phyloP scores from a whole-genome alignment of 2,888 invertebrate genomes.

The Perizoma affinitatum region DNA sequence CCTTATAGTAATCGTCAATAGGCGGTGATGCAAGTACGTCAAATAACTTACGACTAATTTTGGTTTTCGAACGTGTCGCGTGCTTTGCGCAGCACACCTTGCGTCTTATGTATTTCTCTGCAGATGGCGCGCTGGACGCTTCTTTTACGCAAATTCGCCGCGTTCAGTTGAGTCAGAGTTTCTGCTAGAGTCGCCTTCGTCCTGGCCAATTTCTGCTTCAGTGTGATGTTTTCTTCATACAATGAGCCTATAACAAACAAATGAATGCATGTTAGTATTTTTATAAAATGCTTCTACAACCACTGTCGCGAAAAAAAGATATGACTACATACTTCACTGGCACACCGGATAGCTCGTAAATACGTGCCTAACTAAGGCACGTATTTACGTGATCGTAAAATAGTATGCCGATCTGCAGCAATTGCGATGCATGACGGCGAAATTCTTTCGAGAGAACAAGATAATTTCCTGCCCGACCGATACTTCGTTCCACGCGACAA shows the following conservation, averaged over 20 bases:
- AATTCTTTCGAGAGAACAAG: too few species aligned
- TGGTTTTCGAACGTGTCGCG: conserved; percentile 88
- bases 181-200: conserved; percentile 90
- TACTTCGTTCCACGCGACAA: too few species aligned
- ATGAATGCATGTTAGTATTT: background rate
- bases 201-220: conserved; percentile 88
- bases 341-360: too few species aligned
- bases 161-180: conserved; percentile 89
- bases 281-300: too few species aligned
- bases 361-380: too few species aligned
- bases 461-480: too few species aligned
- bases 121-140: conserved; percentile 93
- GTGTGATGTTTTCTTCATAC: conserved; percentile 87
- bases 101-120: conserved; percentile 91
- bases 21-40: background rate
- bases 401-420: too few species aligned
- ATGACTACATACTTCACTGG: too few species aligned
- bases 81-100: conserved; percentile 89
- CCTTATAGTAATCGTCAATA: too few species aligned
- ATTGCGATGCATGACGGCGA: too few species aligned
- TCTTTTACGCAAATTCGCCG: conserved; percentile 91
- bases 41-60: conserved; percentile 28
- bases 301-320: too few species aligned
- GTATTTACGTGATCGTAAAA: too few species aligned
- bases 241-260: conserved; percentile 63